phyloP scores from a whole-genome alignment of 2,797 vertebrate species.

The Lindbergichthys nudifrons region DNA sequence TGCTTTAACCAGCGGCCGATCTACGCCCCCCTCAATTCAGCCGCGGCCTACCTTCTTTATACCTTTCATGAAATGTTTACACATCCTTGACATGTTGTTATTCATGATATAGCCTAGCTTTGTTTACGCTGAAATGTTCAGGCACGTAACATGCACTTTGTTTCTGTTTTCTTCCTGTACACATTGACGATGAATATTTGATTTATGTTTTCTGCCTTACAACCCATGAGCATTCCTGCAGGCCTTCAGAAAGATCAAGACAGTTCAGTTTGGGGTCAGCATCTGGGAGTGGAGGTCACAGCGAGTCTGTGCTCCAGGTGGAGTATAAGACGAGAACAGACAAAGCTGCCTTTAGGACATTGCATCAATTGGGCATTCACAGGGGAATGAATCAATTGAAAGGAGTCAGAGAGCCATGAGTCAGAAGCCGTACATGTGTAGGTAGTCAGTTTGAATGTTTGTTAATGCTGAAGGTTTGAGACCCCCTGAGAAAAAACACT shows the following conservation, averaged over 20 bases:
- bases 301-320: conserved; percentile 53
- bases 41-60: conserved; percentile 1
- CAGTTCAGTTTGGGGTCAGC: conserved; percentile 59
- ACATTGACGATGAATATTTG: conserved; percentile 45
- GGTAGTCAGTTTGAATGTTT: conserved; percentile 43
- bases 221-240: conserved; percentile 31
- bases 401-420: conserved; percentile 45
- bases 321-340: conserved; percentile 44
- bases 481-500: conserved; percentile 9
- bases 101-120: conserved; percentile 5
- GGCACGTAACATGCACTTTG: conserved; percentile 12
- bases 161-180: conserved; percentile 4
- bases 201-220: conserved; percentile 34
- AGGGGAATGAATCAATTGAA: conserved; percentile 55
- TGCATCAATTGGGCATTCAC: conserved; percentile 63
- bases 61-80: conserved; percentile 38
- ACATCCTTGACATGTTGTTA: conserved; percentile 20
- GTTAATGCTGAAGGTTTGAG: conserved; percentile 24
- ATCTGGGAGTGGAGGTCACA: conserved; percentile 61
- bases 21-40: background rate
- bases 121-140: conserved; percentile 15
- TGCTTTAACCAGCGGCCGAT: conserved; percentile 35
- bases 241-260: conserved; percentile 45
- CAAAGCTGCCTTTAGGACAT: conserved; percentile 64
- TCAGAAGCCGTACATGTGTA: conserved; percentile 49